Evolutionary conservation across 2,113 vertebrate genomes (phyloP), one percentile per base, ranked within the genome.

Genomic region (Saccopteryx bilineata): DNA sequence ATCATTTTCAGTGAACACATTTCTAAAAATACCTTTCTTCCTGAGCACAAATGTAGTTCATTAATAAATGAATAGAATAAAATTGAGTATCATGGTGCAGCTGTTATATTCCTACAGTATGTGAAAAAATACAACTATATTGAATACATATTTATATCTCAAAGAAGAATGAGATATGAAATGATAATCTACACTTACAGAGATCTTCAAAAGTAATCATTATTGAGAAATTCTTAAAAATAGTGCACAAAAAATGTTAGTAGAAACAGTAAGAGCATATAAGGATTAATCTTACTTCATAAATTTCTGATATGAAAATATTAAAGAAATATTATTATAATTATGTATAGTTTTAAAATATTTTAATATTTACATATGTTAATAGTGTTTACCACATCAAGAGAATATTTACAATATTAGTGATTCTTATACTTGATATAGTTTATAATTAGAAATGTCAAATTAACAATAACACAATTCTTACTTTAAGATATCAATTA

Each of bases 11-110:
- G 61, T 82, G 90, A 93, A 78, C 46, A 95, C 26, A 87, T 79
- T 96, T 96, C 95, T 92, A 97, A 97, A 97, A 95, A 97, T 96
- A 96, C n/a, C 1, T 95, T 96, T 21, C 5, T 95, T 96, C 39
- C 19, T 1, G 7, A 95, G 85, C 58, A 93, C 54, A 96, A 90
- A 96, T 93, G 71, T 72, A 93, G 86, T 84, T 96, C 50, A 97
- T 96, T 97, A 96, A 97, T 96, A 96, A 97, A 23, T 97, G 75
- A 96, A 95, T 82, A 69, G 52, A 82, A 96, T 88, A 91, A 94
- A 94, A 96, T 88, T 76, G 78, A 96, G 60, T 83, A 58, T 69
- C 39, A 18, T 39, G 19, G 46, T 91, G 52, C 85, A 97, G 95
- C 79, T 97, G 79, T 91, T 96, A 93, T n/a, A 96, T 48, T 94